Evolutionary conservation across 1,140 invertebrate genomes (phyloP).

Genomic region (honey bee (Apis mellifera)): DNA sequence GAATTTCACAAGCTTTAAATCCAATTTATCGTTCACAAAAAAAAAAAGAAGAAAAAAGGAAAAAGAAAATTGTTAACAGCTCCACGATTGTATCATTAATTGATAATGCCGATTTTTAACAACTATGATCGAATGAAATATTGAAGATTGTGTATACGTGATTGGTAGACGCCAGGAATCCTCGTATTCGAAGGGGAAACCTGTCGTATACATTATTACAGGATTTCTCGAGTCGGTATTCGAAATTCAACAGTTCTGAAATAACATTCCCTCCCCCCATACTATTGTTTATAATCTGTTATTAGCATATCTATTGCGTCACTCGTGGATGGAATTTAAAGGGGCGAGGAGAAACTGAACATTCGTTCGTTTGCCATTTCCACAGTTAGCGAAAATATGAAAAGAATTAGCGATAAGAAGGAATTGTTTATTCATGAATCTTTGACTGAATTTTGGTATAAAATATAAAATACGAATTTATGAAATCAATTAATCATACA

Average conservation of each 20-base stretch:
- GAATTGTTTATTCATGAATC: too few relatives aligned
- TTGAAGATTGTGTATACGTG: background rate
- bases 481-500: too few relatives aligned
- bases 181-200: background rate
- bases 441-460: too few relatives aligned
- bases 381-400: background rate
- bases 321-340: background rate
- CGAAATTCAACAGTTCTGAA: conserved; percentile 3
- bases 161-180: background rate
- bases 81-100: background rate
- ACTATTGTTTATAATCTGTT: conserved; percentile 34
- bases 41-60: too few relatives aligned
- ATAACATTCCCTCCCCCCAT: background rate
- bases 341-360: background rate
- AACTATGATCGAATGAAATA: too few relatives aligned
- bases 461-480: too few relatives aligned
- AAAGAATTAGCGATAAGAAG: too few relatives aligned
- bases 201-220: background rate
- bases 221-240: background rate
- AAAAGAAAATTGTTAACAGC: background rate
- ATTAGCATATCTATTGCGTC: conserved; percentile 37
- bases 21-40: background rate
- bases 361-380: background rate
- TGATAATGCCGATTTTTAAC: background rate
- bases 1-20: background rate